These are phyloP conservation scores for Drosophila neotestacea DNA, from an alignment of 2,888 invertebrate species.

Conservation along the genomic window DNA sequence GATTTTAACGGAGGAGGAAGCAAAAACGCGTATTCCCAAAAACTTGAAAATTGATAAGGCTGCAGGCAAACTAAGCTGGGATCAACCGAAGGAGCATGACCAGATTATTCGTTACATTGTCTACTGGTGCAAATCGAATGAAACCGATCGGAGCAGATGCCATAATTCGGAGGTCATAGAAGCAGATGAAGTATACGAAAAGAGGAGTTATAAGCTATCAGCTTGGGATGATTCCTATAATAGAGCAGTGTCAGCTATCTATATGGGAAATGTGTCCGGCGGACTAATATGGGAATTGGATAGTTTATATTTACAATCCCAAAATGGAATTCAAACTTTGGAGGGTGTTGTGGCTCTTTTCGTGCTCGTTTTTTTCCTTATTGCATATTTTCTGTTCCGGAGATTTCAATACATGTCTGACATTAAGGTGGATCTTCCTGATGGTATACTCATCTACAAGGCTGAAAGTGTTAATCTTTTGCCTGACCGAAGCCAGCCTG, in stretches of 20 bases:
- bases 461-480: neutral
- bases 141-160: conserved; percentile 7
- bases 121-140: conserved; percentile 34
- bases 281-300: conserved; percentile 39
- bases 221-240: neutral
- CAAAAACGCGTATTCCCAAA: conserved; percentile 1
- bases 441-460: neutral
- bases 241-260: conserved; percentile 42
- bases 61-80: conserved; percentile 1
- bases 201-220: no score
- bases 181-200: neutral
- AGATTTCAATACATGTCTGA: conserved; percentile 8
- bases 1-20: conserved; percentile 1
- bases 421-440: conserved; percentile 37
- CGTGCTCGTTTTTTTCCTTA: neutral
- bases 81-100: neutral
- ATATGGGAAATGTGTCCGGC: conserved; percentile 9
- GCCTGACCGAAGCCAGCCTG: neutral
- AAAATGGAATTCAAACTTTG: neutral
- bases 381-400: neutral
- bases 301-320: neutral
- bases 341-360: conserved; percentile 23
- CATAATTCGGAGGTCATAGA: neutral
- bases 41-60: neutral
- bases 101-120: conserved; percentile 36